A percentile compares a stretch with the other conserved stretches of the same genome.
These are phyloP conservation scores for Melipona quadrifasciata DNA, from an alignment of 1,140 invertebrate species.

Conservation along the genomic window DNA sequence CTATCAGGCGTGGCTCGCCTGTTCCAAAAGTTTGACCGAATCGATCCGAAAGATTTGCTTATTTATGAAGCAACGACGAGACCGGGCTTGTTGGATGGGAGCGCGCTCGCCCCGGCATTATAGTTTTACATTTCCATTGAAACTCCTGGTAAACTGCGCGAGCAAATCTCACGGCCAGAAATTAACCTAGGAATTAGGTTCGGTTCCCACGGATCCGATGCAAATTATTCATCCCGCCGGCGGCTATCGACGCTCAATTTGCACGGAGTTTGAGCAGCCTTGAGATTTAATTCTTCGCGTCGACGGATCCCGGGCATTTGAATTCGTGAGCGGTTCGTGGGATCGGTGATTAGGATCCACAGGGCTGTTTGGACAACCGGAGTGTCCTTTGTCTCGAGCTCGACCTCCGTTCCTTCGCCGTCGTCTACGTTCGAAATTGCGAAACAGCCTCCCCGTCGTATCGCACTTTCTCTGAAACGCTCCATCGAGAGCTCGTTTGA, in stretches of 20 bases:
- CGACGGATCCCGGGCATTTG: slow-evolving; percentile 48
- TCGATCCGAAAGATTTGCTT: background rate
- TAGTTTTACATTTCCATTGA: slow-evolving; percentile 17
- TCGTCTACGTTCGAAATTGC: background rate
- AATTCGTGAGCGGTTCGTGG: slow-evolving; percentile 48
- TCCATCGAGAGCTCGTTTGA: no score
- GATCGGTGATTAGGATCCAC: slow-evolving; percentile 45
- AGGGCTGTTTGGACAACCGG: slow-evolving; percentile 36
- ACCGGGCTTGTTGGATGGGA: background rate
- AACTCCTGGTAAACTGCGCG: slow-evolving; percentile 20
- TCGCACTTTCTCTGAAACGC: no score
- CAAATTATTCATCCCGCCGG: slow-evolving; percentile 63
- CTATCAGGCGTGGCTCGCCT: background rate
- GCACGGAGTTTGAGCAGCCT: slow-evolving; percentile 59
- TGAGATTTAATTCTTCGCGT: slow-evolving; percentile 57
- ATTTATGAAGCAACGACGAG: slow-evolving; percentile 2
- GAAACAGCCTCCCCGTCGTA: background rate
- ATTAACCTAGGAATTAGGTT: slow-evolving; percentile 61
- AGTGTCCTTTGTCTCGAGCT: slow-evolving; percentile 26
- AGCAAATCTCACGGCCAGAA: slow-evolving; percentile 47
- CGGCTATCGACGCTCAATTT: slow-evolving; percentile 62
- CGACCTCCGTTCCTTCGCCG: background rate
- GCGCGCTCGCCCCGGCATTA: background rate
- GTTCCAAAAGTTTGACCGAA: background rate
- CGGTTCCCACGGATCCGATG: slow-evolving; percentile 47